These are phyloP conservation scores for Sitobion miscanthi DNA, from an alignment of 1,140 invertebrate genomes.

Conservation along the genomic window DNA sequence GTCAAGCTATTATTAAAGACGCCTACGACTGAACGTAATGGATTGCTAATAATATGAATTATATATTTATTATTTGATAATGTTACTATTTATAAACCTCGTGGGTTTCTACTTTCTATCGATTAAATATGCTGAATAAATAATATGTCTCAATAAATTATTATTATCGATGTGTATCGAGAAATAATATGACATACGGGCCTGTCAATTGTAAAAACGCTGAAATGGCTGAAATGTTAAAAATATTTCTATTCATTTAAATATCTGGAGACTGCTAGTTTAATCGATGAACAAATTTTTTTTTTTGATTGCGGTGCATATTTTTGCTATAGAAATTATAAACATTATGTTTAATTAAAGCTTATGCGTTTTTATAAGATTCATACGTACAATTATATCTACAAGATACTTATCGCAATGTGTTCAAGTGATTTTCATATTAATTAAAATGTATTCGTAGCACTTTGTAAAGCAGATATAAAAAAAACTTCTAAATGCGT, in stretches of 20 bases:
- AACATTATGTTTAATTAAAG: background rate
- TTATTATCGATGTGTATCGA: background rate
- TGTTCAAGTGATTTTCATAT: background rate
- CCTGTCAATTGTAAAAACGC: background rate
- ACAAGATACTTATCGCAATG: background rate
- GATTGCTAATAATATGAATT: background rate
- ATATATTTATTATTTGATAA: conserved; percentile 6
- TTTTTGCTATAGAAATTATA: background rate
- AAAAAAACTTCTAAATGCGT: background rate
- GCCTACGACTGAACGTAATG: background rate
- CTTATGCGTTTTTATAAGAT: background rate
- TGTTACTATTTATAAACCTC: background rate
- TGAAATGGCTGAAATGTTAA: background rate
- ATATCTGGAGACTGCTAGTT: background rate
- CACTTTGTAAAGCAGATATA: background rate
- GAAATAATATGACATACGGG: background rate
- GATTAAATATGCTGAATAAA: background rate
- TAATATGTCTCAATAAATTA: background rate
- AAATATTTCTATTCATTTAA: background rate
- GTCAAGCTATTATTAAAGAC: background rate
- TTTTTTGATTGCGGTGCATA: background rate
- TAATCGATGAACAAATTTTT: background rate
- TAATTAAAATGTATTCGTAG: background rate
- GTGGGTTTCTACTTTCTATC: background rate
- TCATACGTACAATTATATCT: background rate